phyloP scores from a whole-genome alignment of 2,797 vertebrate species.

The Pelobates cultripes region DNA sequence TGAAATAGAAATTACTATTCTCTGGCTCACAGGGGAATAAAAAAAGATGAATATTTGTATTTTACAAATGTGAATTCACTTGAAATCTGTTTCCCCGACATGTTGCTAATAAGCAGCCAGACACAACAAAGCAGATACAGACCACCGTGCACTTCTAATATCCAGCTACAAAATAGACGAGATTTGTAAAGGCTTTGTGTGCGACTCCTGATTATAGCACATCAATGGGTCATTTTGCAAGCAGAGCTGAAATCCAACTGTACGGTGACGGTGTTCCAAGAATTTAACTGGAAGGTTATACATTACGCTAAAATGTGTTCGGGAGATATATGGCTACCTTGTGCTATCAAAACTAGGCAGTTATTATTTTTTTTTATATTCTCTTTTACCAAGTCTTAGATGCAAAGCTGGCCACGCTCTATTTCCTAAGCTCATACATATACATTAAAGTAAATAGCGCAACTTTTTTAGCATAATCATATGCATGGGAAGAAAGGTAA shows the following conservation, averaged over 20 bases:
- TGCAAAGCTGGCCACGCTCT: conserved; percentile 8
- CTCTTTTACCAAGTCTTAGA: conserved; percentile 17
- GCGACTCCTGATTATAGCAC: conserved; percentile 9
- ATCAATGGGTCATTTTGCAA: conserved; percentile 8
- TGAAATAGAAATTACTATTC: background rate
- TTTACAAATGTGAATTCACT: background rate
- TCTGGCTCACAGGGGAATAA: background rate
- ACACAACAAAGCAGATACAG: conserved; percentile 27
- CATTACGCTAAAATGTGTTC: background rate
- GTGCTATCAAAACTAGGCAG: background rate
- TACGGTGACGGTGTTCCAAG: conserved; percentile 18
- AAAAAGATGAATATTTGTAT: background rate
- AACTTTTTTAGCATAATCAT: conserved; percentile 20
- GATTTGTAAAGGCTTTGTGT: background rate
- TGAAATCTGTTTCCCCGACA: background rate
- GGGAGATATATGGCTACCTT: conserved; percentile 15
- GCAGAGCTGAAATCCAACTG: conserved; percentile 11
- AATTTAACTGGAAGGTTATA: background rate
- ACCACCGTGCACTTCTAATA: conserved; percentile 16
- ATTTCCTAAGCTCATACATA: conserved; percentile 15
- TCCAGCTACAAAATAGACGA: conserved; percentile 13
- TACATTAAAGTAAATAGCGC: conserved; percentile 22
- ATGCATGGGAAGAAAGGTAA: conserved; percentile 13
- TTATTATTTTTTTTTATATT: conserved; percentile 4
- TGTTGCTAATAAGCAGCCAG: conserved; percentile 9